Conservation (phyloP, 2,797 vertebrate genomes). For the Threskiornis aethiopicus region DNA sequence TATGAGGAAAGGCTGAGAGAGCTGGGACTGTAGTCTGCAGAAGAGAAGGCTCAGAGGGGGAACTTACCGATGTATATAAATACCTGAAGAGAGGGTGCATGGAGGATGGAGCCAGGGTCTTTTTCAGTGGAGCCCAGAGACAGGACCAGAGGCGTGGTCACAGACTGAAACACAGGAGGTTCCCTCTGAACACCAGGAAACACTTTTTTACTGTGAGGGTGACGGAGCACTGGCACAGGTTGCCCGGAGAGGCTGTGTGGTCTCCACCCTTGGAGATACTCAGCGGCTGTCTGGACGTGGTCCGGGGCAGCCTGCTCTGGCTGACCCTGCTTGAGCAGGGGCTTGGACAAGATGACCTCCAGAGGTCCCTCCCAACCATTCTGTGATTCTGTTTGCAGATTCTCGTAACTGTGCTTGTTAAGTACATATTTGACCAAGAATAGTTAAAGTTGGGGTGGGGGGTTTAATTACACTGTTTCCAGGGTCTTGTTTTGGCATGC, state of each 20-base stretch:
- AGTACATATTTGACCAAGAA: neutral
- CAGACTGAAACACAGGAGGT: neutral
- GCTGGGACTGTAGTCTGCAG: neutral
- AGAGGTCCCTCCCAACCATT: neutral
- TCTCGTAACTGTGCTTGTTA: neutral
- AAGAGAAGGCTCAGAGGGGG: neutral
- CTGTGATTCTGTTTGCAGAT: neutral
- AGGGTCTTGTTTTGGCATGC: neutral
- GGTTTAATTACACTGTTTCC: neutral
- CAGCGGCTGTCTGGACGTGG: fast-evolving
- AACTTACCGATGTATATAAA: neutral
- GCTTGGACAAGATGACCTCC: neutral
- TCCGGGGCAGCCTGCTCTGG: neutral
- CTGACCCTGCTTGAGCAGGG: neutral
- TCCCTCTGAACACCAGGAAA: neutral
- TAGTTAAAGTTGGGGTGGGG: neutral
- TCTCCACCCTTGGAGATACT: neutral
- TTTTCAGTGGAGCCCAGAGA: neutral
- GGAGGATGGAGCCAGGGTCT: neutral
- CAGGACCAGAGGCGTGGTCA: neutral
- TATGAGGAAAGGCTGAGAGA: neutral
- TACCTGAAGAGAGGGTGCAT: neutral
- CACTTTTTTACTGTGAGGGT: neutral
- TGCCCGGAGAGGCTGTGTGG: neutral
- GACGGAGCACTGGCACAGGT: too few species aligned